Evolutionary conservation across 2,888 invertebrate species (phyloP).

Genomic region (Leucophenga maculata): DNA sequence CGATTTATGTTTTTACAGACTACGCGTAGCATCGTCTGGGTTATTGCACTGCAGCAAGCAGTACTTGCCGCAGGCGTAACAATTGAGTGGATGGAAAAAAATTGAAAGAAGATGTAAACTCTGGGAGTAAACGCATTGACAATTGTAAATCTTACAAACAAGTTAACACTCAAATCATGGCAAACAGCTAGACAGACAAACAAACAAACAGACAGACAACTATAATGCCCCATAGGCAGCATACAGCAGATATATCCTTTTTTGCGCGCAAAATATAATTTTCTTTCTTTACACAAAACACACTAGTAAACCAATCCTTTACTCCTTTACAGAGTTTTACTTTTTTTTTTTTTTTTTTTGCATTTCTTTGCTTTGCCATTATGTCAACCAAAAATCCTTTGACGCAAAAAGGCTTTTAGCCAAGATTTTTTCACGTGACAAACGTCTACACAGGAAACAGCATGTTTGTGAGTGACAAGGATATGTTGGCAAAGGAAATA

Average conservation of each 20-base stretch:
- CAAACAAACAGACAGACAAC: conserved; percentile 37
- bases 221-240: conserved; percentile 34
- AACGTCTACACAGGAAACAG: conserved; percentile 9
- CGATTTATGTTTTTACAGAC: conserved; percentile 1
- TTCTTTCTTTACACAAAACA: no score
- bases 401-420: conserved; percentile 12
- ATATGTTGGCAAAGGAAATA: neutral
- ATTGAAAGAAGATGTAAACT: conserved; percentile 20
- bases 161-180: conserved; percentile 51
- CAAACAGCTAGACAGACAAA: conserved; percentile 36
- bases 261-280: neutral
- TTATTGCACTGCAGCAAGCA: neutral
- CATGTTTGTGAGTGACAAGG: conserved; percentile 11
- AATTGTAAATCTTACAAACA: conserved; percentile 56
- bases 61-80: neutral
- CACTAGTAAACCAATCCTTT: neutral
- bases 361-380: no score
- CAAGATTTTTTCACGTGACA: neutral
- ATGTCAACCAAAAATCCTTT: neutral
- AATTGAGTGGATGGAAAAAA: neutral
- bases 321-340: no score
- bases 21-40: neutral
- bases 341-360: no score
- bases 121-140: conserved; percentile 33
- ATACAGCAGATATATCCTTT: conserved; percentile 27